Conservation (phyloP, 2,113 vertebrate genomes). For the Strix uralensis region DNA sequence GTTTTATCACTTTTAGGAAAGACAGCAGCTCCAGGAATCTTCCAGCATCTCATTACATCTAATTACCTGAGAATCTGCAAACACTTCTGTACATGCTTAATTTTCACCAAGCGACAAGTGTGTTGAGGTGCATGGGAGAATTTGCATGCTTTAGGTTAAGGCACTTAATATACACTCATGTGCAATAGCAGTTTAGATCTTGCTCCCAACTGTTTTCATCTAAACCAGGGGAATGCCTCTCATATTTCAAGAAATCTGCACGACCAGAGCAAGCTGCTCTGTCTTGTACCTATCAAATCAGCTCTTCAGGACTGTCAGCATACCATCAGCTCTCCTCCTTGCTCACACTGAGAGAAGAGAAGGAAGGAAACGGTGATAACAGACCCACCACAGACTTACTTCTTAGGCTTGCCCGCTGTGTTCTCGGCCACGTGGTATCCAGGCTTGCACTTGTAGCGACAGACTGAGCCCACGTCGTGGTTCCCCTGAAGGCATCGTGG, state of each 20-base stretch:
- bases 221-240: not conserved
- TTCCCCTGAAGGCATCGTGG: slow-evolving; percentile 78
- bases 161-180: fast-evolving
- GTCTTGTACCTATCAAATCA: not conserved
- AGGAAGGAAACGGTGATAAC: not conserved
- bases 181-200: not conserved
- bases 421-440: slow-evolving; percentile 83
- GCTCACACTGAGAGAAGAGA: fast-evolving
- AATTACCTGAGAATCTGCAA: not conserved
- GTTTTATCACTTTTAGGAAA: not conserved
- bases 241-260: not conserved
- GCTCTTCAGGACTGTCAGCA: fast-evolving
- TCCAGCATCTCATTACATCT: not conserved
- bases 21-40: not conserved
- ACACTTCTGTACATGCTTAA: not conserved
- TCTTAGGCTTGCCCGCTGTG: slow-evolving; percentile 67
- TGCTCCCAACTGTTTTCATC: not conserved
- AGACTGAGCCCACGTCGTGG: slow-evolving; percentile 87
- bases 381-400: slow-evolving; percentile 71
- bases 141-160: not conserved
- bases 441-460: slow-evolving; percentile 88
- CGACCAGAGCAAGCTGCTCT: not conserved
- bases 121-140: fast-evolving
- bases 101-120: not conserved
- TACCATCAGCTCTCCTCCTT: not conserved